phyloP scores from a whole-genome alignment of 2,113 vertebrate species.

The Chloebia gouldiae region DNA sequence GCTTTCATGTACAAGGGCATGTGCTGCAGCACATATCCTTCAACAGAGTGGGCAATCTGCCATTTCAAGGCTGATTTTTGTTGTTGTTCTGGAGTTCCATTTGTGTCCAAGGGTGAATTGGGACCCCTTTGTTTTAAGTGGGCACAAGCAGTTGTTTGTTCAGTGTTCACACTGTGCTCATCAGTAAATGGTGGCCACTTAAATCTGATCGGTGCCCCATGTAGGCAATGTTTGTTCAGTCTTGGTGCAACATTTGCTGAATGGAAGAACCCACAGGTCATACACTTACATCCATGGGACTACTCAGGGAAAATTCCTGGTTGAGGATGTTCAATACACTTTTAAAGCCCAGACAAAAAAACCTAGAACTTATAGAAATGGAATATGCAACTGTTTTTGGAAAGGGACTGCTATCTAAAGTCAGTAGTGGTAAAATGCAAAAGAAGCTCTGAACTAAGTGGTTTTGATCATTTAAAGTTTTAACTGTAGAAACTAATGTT shows the following conservation, averaged over 20 bases:
- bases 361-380: not conserved
- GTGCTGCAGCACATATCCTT: not conserved
- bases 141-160: not conserved
- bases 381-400: not conserved
- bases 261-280: not conserved
- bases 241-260: not conserved
- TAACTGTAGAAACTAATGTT: not conserved
- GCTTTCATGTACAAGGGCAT: rapidly evolving
- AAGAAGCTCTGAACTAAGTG: not conserved
- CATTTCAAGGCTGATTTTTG: not conserved
- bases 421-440: not conserved
- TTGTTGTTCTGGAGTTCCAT: not conserved
- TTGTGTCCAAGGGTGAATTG: not conserved
- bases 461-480: not conserved
- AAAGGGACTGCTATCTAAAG: not conserved
- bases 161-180: not conserved
- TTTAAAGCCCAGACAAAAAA: not conserved
- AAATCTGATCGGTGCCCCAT: not conserved
- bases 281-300: rapidly evolving
- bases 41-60: not conserved
- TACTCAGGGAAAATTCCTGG: not conserved
- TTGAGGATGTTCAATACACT: not conserved
- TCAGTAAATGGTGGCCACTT: not conserved
- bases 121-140: not conserved
- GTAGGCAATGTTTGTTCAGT: not conserved